Conservation (phyloP, 2,797 vertebrate species). For the Bradypodion ventrale region DNA sequence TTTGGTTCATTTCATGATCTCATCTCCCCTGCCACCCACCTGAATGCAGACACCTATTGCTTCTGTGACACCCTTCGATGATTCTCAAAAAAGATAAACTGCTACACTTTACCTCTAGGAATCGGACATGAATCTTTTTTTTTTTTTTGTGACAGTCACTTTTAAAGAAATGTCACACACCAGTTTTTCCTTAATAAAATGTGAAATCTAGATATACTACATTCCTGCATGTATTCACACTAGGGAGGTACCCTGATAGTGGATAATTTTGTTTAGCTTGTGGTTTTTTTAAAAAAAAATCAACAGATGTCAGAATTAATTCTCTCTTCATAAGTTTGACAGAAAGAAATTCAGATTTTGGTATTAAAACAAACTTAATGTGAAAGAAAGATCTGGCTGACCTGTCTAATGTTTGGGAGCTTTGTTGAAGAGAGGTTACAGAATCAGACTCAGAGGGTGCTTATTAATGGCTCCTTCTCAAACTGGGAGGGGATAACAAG, state of each 20-base stretch:
- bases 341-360: background rate
- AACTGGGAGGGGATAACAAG: too few species aligned
- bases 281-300: too few species aligned
- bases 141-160: background rate
- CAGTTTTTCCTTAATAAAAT: background rate
- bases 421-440: too few species aligned
- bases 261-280: too few species aligned
- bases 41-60: conserved; percentile 7
- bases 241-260: background rate
- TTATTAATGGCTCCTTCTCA: too few species aligned
- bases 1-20: conserved; percentile 33
- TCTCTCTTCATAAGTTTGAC: too few species aligned
- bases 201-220: background rate
- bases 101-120: background rate
- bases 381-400: background rate
- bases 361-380: background rate
- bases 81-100: conserved; percentile 51
- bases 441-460: too few species aligned
- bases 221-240: background rate
- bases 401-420: too few species aligned
- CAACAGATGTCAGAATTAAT: background rate
- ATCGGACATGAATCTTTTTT: too few species aligned
- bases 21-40: too few species aligned
- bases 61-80: conserved; percentile 50
- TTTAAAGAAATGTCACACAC: background rate